A percentile compares a stretch with the other conserved stretches of the same genome.
Conservation (phyloP, 2,888 invertebrate genomes). For the Cerastis rubricosa region DNA sequence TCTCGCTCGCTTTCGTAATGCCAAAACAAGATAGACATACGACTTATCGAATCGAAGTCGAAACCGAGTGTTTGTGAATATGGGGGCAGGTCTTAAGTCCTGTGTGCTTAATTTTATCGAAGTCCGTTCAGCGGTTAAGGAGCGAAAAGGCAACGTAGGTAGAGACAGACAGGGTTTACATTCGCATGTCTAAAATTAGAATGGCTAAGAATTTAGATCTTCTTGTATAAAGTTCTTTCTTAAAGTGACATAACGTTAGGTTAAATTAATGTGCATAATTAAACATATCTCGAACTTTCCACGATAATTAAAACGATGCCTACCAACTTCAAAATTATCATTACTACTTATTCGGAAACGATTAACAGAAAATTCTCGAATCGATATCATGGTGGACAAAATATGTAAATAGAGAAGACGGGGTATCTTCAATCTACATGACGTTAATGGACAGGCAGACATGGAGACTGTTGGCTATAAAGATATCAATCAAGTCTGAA, state of each 20-base stretch:
- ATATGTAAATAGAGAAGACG: conserved; percentile 55
- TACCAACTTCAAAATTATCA: conserved; percentile 31
- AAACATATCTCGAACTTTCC: conserved; percentile 40
- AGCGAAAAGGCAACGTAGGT: not conserved
- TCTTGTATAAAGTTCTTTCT: not conserved
- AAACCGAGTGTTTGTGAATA: too few relatives aligned
- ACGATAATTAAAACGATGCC: conserved; percentile 35
- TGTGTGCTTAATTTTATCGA: not conserved
- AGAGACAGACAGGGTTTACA: not conserved
- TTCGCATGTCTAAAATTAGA: not conserved
- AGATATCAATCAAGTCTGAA: conserved; percentile 85
- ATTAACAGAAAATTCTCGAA: conserved; percentile 37
- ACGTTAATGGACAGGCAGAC: conserved; percentile 66
- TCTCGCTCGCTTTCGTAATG: too few relatives aligned
- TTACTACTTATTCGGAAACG: conserved; percentile 41
- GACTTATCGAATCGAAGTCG: too few relatives aligned
- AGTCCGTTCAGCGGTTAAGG: not conserved
- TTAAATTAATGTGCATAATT: conserved; percentile 33
- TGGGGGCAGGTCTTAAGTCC: too few relatives aligned
- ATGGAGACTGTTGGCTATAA: conserved; percentile 76
- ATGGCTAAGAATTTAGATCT: not conserved
- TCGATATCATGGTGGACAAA: conserved; percentile 47
- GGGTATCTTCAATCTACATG: conserved; percentile 63
- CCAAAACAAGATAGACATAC: too few relatives aligned
- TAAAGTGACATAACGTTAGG: not conserved